phyloP scores from a whole-genome alignment of 2,113 vertebrate species.

The human (Homo sapiens) region GRCh38 chr7:9035501-9036000 shows the following conservation, averaged over 20 bases:
- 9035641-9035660: not conserved
- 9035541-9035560: not conserved
- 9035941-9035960: not conserved
- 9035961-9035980: not conserved
- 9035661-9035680: not conserved
- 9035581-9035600: not conserved
- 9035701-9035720: not conserved
- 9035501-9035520: not conserved
- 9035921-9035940: not conserved
- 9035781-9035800: not conserved
- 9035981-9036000: not conserved
- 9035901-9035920: not conserved
- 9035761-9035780: not conserved
- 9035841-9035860: not conserved
- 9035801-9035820: not conserved
- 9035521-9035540: not conserved
- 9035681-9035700: not conserved
- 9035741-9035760: not conserved
- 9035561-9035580: not conserved
- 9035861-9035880: not conserved
- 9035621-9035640: not conserved
- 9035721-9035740: too few relatives aligned
- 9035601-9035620: not conserved
- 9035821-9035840: not conserved
- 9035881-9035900: not conserved